Conservation (phyloP, 2,797 vertebrate species). For the Eutrigla gurnardus region DNA sequence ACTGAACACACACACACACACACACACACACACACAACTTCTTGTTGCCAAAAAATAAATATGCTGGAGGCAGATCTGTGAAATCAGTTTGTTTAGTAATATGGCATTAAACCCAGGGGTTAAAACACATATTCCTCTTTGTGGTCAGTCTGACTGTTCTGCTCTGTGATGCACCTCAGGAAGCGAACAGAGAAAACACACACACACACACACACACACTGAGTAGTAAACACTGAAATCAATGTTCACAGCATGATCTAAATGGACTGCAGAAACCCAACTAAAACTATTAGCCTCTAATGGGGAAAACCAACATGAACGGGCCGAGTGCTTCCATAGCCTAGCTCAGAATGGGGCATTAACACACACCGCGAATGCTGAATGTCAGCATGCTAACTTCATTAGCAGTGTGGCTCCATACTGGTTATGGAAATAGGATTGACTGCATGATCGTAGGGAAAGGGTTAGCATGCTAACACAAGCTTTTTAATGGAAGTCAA, state of each 20-base stretch:
- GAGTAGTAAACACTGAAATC: constrained; percentile 60
- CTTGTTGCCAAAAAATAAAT: background rate
- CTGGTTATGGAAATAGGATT: constrained; percentile 70
- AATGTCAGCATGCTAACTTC: constrained; percentile 67
- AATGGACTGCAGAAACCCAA: constrained; percentile 51
- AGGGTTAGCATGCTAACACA: constrained; percentile 53
- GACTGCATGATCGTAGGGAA: constrained; percentile 45
- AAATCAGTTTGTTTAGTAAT: constrained; percentile 53
- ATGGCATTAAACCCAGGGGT: constrained; percentile 26
- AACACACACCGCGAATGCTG: constrained; percentile 54
- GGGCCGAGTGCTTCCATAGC: background rate
- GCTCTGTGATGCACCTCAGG: constrained; percentile 34
- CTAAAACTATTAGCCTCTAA: constrained; percentile 66
- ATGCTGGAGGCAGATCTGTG: constrained; percentile 12
- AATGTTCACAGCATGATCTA: constrained; percentile 65
- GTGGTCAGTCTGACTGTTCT: constrained; percentile 42
- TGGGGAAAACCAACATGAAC: constrained; percentile 57
- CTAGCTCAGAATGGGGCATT: constrained; percentile 45
- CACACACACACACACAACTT: background rate
- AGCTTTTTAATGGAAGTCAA: constrained; percentile 56
- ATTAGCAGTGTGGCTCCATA: constrained; percentile 65
- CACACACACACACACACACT: constrained; percentile 14
- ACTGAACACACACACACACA: background rate
- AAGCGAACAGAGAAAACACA: constrained; percentile 5
- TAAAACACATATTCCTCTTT: constrained; percentile 33